phyloP scores from a whole-genome alignment of 2,888 invertebrate genomes.

The Nephrotoma flavescens region DNA sequence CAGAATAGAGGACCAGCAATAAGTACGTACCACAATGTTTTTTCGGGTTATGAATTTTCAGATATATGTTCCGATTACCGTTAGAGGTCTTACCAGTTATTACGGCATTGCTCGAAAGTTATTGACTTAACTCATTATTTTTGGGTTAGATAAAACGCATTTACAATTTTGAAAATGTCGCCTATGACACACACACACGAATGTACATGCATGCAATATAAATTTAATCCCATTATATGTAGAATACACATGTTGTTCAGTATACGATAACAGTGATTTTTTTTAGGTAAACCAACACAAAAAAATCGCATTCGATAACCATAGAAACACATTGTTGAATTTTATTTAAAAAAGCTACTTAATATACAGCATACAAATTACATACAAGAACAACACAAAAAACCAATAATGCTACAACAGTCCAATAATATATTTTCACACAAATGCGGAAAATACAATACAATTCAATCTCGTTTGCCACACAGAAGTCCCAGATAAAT shows the following conservation, averaged over 20 bases:
- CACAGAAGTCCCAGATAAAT: neutral
- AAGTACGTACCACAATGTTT: too few relatives aligned
- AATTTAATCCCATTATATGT: neutral
- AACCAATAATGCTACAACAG: neutral
- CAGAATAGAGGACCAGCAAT: too few relatives aligned
- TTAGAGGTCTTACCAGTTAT: too few relatives aligned
- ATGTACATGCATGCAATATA: neutral
- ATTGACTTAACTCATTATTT: too few relatives aligned
- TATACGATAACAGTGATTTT: neutral
- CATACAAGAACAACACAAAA: neutral
- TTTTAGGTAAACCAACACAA: neutral
- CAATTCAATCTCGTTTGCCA: neutral
- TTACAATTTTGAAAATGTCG: too few relatives aligned
- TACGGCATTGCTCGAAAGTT: too few relatives aligned
- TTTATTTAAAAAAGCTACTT: neutral
- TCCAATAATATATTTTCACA: neutral
- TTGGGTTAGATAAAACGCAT: too few relatives aligned
- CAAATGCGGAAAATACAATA: neutral
- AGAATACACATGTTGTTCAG: neutral
- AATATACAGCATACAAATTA: neutral
- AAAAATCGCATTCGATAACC: neutral
- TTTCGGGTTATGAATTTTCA: too few relatives aligned
- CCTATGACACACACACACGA: too few relatives aligned
- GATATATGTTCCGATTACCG: too few relatives aligned
- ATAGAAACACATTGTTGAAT: neutral